Evolutionary conservation across 1,140 invertebrate species (phyloP).

Genomic region (Megalonaias nervosa): DNA sequence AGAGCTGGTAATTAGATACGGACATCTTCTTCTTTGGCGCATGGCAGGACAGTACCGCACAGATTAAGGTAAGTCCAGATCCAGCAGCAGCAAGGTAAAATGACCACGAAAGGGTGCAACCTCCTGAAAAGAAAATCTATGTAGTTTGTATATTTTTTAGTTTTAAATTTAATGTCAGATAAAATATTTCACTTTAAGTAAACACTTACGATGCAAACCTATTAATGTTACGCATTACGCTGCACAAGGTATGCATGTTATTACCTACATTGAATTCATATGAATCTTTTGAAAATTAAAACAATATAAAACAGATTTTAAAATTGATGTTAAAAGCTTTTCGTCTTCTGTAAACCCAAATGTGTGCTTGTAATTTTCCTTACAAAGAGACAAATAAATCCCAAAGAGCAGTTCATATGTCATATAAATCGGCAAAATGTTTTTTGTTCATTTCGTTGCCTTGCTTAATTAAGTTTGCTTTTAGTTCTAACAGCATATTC

Average conservation of each 20-base stretch:
- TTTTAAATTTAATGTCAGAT: not conserved
- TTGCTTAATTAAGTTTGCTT: no score
- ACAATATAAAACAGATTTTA: not conserved
- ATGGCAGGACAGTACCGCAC: slow-evolving; percentile 29
- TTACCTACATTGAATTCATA: not conserved
- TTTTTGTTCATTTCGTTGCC: no score
- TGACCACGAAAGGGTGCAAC: slow-evolving; percentile 78
- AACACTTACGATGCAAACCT: not conserved
- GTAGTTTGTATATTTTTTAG: no score
- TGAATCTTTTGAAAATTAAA: not conserved
- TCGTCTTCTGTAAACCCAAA: no score
- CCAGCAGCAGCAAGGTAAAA: slow-evolving; percentile 68
- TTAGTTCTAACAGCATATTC: no score
- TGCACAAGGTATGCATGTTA: no score
- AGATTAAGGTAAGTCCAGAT: slow-evolving; percentile 29
- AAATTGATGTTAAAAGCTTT: no score
- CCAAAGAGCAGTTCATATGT: no score
- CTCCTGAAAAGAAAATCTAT: slow-evolving; percentile 70
- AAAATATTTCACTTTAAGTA: not conserved
- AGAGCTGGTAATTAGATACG: no score
- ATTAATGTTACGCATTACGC: not conserved
- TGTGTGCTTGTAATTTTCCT: no score
- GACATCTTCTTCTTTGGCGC: not conserved
- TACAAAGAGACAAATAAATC: no score
- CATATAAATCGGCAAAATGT: no score